These are phyloP conservation scores for Meleagris gallopavo DNA, from an alignment of 2,113 vertebrate genomes.

Conservation along the genomic window DNA sequence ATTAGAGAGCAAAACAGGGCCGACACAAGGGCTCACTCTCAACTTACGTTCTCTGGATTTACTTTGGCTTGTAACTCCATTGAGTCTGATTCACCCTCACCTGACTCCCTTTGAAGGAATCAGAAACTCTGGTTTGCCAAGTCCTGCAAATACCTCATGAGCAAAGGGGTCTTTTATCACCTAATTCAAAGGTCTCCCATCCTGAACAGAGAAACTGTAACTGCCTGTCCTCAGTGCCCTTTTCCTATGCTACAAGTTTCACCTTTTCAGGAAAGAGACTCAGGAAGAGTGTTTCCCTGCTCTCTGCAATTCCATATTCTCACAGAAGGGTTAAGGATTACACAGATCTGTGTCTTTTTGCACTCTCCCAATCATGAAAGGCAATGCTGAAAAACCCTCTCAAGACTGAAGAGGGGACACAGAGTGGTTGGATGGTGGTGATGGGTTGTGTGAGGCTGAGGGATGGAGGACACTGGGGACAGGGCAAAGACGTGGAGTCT, in stretches of 20 bases:
- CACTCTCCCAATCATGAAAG: fast-evolving
- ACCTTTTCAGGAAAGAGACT: not conserved
- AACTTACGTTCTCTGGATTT: not conserved
- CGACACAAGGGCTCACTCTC: not conserved
- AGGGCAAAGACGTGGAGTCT: not conserved
- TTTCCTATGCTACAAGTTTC: not conserved
- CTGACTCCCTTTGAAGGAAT: not conserved
- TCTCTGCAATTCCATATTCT: not conserved
- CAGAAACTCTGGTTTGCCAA: not conserved
- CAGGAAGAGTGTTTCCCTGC: not conserved
- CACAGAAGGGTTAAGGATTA: not conserved
- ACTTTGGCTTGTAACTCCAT: not conserved
- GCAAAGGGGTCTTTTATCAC: not conserved
- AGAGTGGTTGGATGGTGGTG: not conserved
- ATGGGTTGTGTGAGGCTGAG: not conserved
- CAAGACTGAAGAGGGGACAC: not conserved
- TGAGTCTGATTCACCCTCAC: not conserved
- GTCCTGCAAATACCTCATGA: not conserved
- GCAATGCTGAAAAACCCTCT: not conserved
- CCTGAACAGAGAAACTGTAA: not conserved
- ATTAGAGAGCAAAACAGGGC: not conserved
- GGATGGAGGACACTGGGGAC: not conserved
- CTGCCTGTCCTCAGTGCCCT: not conserved
- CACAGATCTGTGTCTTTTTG: not conserved
- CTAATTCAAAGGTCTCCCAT: not conserved